Conservation (phyloP, 2,797 vertebrate genomes). For the Emys orbicularis region DNA sequence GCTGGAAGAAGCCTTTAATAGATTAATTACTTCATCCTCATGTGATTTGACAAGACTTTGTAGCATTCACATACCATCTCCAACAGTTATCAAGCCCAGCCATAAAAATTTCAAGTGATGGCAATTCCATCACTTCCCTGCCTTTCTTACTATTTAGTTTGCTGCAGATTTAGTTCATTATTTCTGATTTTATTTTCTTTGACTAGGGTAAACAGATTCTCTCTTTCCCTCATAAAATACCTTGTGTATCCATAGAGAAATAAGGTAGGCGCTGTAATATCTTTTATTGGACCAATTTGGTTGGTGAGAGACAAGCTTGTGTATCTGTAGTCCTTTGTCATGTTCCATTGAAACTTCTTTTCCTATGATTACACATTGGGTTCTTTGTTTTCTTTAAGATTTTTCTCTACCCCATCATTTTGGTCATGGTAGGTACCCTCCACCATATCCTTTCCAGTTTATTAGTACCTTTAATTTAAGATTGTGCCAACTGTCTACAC, state of each 20-base stretch:
- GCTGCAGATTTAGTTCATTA: neutral
- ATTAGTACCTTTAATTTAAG: neutral
- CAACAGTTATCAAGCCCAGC: neutral
- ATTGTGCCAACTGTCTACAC: neutral
- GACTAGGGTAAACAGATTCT: neutral
- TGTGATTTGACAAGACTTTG: neutral
- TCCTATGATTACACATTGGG: rapidly evolving
- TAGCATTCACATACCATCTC: neutral
- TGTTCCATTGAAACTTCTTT: neutral
- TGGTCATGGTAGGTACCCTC: neutral
- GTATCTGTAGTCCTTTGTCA: neutral
- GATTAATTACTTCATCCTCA: neutral
- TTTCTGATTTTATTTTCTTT: slow-evolving; percentile 40
- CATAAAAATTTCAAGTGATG: slow-evolving; percentile 22
- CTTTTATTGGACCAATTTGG: neutral
- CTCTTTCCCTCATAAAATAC: neutral
- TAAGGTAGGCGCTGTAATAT: neutral
- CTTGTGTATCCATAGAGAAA: neutral
- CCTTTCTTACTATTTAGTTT: slow-evolving; percentile 5
- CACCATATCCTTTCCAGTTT: neutral
- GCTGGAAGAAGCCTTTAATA: neutral
- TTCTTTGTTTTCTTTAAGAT: neutral
- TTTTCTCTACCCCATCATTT: neutral
- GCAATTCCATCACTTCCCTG: slow-evolving; percentile 2
- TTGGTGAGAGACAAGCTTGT: neutral